Evolutionary conservation across 37 sponge, comb jelly and placozoan genomes (phyloP).

Genomic region (Bolinopsis microptera): DNA sequence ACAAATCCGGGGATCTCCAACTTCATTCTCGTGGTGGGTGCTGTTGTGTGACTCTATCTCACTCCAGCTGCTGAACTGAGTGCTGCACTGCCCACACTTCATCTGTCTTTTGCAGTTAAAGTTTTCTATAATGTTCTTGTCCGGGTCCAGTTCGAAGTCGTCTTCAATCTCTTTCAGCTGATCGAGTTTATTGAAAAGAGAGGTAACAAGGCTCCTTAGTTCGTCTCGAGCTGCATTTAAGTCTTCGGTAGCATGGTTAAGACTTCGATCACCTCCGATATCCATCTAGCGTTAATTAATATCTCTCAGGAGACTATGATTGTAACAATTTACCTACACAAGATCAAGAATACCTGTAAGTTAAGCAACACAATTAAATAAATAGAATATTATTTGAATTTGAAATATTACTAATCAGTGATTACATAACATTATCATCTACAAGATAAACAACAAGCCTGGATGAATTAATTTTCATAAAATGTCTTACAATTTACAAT

Average conservation of each 20-base stretch:
- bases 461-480: no score
- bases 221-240: neutral
- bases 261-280: neutral
- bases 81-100: neutral
- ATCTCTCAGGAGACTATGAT: no score
- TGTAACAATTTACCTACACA: no score
- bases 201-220: neutral
- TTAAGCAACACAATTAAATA: no score
- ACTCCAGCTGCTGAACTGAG: constrained; percentile 8
- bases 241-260: neutral
- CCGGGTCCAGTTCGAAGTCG: neutral
- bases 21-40: neutral
- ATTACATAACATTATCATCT: no score
- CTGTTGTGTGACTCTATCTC: neutral
- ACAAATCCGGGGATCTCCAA: neutral
- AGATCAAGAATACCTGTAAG: no score
- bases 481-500: no score
- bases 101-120: constrained; percentile 23
- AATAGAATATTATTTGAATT: no score
- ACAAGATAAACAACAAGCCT: no score
- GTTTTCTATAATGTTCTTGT: constrained; percentile 45
- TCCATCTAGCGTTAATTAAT: no score
- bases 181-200: neutral
- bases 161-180: constrained; percentile 4
- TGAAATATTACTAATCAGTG: no score